Evolutionary conservation across 2,888 invertebrate genomes (phyloP), one percentile per base, ranked within the genome.

Genomic region (Sesamia inferens): DNA sequence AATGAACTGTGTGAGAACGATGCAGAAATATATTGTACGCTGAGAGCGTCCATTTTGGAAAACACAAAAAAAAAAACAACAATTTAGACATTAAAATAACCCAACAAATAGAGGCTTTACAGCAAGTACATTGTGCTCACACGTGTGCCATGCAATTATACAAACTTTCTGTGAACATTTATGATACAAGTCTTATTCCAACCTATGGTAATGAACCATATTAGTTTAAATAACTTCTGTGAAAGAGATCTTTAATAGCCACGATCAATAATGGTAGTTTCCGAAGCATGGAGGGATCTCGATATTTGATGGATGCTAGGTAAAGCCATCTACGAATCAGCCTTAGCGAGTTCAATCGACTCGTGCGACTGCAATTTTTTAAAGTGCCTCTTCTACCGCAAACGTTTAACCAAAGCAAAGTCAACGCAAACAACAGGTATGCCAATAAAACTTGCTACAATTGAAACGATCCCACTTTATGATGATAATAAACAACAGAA

Each of bases 401-500:
- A 63, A 64, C 31, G 19, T 31, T 8, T 16, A 55, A 55, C 24
- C 6, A 54, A 22, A 68, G 73, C 67, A 39, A 24, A 78, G 66
- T 63, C 85, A 62, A 54, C 51, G 0, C 19, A 22, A 74, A 42
- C 69, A 78, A 66, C 72, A 71, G 72, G 78, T 79, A 66, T 67
- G 14, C 13, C 42, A 70, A 87, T 82, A 85, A 87, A 87, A 86
- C 61, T 77, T 79, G 78, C 77, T 74, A 85, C 84, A 86, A 89
- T 85, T 82, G 80, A 78, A 77, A 81, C 84, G 82, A 81, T 74
- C 74, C 81, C 71, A 66, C 74, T 89, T 89, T 89, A 89, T 85
- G 81, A 84, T 77, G 68, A 87, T 78, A 85, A 87, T 89, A 89
- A 89, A 89, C 89, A 85, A 84, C 75, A 59, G 76, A 85, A 85